These are phyloP conservation scores for Picathartes gymnocephalus DNA, from an alignment of 2,113 vertebrate species.

Conservation along the genomic window DNA sequence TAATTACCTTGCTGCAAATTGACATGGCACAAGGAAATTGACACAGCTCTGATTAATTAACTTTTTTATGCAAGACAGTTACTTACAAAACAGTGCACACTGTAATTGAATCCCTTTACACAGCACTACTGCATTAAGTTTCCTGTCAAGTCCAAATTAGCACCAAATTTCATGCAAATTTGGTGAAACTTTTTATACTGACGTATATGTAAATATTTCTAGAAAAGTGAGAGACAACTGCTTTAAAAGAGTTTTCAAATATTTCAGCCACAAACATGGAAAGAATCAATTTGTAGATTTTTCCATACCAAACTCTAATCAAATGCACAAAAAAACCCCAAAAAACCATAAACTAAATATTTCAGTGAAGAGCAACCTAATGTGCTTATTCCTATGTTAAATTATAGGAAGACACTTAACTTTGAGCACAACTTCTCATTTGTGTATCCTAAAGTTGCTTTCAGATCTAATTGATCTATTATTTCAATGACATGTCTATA, in stretches of 20 bases:
- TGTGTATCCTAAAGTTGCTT: background rate
- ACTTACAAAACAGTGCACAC: constrained; percentile 75
- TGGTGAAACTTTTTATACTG: background rate
- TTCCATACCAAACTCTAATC: background rate
- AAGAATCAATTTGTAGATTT: background rate
- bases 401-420: background rate
- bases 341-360: background rate
- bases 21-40: constrained; percentile 82
- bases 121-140: constrained; percentile 66
- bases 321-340: background rate
- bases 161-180: constrained; percentile 40
- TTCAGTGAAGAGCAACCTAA: background rate
- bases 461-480: background rate
- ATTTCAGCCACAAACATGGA: background rate
- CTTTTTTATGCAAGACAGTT: constrained; percentile 78
- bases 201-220: background rate
- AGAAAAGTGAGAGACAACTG: background rate
- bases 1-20: constrained; percentile 85
- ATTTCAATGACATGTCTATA: background rate
- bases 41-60: constrained; percentile 88
- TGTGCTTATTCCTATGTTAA: background rate
- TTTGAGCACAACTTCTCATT: background rate
- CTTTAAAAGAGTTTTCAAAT: background rate
- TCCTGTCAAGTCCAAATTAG: constrained; percentile 65
- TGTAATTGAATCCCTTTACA: constrained; percentile 77